Evolutionary conservation across 2,888 invertebrate species (phyloP).

Genomic region (Spicauda simplicius): DNA sequence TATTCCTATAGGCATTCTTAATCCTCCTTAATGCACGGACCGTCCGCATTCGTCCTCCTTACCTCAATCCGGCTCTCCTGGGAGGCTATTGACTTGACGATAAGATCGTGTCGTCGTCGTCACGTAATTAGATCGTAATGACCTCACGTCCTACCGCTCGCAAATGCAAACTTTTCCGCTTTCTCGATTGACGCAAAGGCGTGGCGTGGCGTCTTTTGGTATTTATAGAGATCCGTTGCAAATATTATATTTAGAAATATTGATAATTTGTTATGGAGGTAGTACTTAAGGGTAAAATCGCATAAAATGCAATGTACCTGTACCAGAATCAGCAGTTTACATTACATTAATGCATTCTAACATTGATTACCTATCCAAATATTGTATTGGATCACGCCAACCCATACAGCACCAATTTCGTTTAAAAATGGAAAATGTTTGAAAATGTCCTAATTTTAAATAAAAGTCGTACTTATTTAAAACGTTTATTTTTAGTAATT

Average conservation of each 20-base stretch:
- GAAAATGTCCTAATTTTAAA: no score
- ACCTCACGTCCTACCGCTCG: conserved; percentile 56
- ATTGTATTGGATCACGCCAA: no score
- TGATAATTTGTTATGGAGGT: no score
- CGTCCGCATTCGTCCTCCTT: conserved; percentile 53
- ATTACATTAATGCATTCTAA: no score
- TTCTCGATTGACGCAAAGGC: conserved; percentile 50
- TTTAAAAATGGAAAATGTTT: no score
- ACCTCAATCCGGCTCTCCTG: conserved; percentile 40
- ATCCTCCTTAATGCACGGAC: conserved; percentile 26
- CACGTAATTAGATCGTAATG: conserved; percentile 50
- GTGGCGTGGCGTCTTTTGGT: conserved; percentile 3
- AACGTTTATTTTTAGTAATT: no score
- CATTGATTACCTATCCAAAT: no score
- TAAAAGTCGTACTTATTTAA: no score
- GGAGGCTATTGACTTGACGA: conserved; percentile 44
- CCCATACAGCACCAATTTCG: no score
- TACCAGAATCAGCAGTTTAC: no score
- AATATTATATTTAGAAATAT: not conserved
- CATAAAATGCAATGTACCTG: no score
- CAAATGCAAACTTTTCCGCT: conserved; percentile 56
- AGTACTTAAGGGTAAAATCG: no score
- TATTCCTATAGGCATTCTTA: conserved; percentile 24
- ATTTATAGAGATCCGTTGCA: conserved; percentile 15
- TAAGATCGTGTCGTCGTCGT: conserved; percentile 33